These are phyloP conservation scores for Mastomys natalensis DNA, from an alignment of 2,113 vertebrate species.

Conservation along the genomic window DNA sequence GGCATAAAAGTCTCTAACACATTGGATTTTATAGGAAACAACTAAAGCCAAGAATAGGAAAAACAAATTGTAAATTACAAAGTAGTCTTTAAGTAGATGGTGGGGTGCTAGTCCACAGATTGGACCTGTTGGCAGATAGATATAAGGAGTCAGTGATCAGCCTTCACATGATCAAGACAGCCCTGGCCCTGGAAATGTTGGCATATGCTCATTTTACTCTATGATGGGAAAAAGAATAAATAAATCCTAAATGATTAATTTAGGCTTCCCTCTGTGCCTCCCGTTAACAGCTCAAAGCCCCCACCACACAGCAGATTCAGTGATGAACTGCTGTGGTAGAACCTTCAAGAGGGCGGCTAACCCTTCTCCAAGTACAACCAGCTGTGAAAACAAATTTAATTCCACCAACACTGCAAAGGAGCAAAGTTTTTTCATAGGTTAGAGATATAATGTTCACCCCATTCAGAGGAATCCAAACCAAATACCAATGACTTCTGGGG, in stretches of 20 bases:
- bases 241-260: constrained; percentile 94
- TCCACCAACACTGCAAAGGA: constrained; percentile 91
- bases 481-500: constrained; percentile 92
- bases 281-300: constrained; percentile 90
- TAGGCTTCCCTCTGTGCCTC: constrained; percentile 87
- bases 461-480: constrained; percentile 93
- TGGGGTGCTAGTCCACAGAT: background rate
- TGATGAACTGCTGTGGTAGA: constrained; percentile 93
- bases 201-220: constrained; percentile 84
- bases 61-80: constrained; percentile 63
- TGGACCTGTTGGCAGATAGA: constrained; percentile 67
- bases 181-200: constrained; percentile 82
- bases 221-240: constrained; percentile 87
- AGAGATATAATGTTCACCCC: constrained; percentile 95
- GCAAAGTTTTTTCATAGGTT: constrained; percentile 93
- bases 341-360: constrained; percentile 93
- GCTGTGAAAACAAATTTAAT: constrained; percentile 97
- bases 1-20: background rate
- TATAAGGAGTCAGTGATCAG: constrained; percentile 81
- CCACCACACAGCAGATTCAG: constrained; percentile 88
- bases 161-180: constrained; percentile 80
- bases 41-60: constrained; percentile 53
- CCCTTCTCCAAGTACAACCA: constrained; percentile 96
- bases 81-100: constrained; percentile 59
- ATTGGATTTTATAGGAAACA: constrained; percentile 47